phyloP scores from a whole-genome alignment of 2,888 invertebrate species.

The Ctenicera cuprea region DNA sequence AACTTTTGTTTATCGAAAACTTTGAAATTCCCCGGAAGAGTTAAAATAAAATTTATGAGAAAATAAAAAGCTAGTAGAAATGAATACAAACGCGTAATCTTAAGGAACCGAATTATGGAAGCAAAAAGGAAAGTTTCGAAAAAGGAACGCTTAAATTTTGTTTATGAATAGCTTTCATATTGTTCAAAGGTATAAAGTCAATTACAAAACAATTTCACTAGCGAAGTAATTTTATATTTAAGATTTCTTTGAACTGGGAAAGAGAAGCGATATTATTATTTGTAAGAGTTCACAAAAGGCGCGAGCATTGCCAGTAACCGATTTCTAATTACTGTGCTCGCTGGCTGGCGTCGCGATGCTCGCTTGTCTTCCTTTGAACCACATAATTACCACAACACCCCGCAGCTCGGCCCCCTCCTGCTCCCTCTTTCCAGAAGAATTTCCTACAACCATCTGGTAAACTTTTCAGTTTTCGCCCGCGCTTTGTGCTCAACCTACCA shows the following conservation, averaged over 20 bases:
- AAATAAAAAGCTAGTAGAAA: too few relatives aligned
- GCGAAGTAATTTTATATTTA: slow-evolving; percentile 60
- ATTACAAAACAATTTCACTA: slow-evolving; percentile 60
- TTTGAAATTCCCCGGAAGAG: too few relatives aligned
- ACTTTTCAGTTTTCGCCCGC: not conserved
- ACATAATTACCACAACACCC: slow-evolving; percentile 68
- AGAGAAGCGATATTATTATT: slow-evolving; percentile 60
- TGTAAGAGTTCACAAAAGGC: slow-evolving; percentile 61
- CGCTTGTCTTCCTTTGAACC: slow-evolving; percentile 67
- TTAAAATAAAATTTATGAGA: too few relatives aligned
- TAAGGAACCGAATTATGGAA: not conserved
- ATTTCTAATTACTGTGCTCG: slow-evolving; percentile 67
- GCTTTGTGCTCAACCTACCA: not conserved
- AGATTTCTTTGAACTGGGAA: slow-evolving; percentile 58
- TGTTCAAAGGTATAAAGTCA: slow-evolving; percentile 56
- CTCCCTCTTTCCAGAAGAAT: slow-evolving; percentile 26
- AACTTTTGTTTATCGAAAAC: too few relatives aligned
- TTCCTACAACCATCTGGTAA: slow-evolving; percentile 6
- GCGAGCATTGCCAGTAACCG: slow-evolving; percentile 54
- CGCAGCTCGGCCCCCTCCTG: slow-evolving; percentile 54
- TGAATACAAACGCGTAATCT: not conserved
- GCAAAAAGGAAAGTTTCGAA: slow-evolving; percentile 4
- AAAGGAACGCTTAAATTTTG: slow-evolving; percentile 25
- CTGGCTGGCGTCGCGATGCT: slow-evolving; percentile 57
- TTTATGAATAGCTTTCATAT: slow-evolving; percentile 39